Conservation (phyloP, 2,888 invertebrate genomes). For the Linnaemya tessellans region DNA sequence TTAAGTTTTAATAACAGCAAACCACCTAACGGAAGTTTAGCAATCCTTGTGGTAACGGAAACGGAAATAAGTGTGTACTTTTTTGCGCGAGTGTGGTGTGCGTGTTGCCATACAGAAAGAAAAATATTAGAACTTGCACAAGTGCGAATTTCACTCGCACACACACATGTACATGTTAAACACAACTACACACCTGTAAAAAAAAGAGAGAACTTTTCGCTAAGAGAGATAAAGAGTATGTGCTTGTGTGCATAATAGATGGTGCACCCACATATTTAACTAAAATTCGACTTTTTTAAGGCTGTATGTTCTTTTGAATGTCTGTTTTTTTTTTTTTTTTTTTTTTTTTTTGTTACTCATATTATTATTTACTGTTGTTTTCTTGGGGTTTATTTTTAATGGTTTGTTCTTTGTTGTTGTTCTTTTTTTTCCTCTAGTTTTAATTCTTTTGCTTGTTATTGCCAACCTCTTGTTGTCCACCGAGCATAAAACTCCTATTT, state of each 20-base stretch:
- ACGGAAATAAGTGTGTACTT: conserved; percentile 63
- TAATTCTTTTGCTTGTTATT: conserved; percentile 2
- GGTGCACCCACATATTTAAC: conserved; percentile 58
- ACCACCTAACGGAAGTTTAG: conserved; percentile 48
- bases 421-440: conserved; percentile 21
- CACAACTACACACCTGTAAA: conserved; percentile 14
- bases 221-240: not conserved
- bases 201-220: not conserved
- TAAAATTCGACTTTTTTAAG: conserved; percentile 61
- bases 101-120: not conserved
- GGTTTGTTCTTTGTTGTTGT: not conserved
- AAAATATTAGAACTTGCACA: not conserved
- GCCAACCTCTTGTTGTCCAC: conserved; percentile 7
- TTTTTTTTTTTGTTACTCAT: too few species aligned
- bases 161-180: not conserved
- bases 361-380: conserved; percentile 13
- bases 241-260: not conserved
- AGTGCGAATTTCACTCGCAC: conserved; percentile 21
- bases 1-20: conserved; percentile 4
- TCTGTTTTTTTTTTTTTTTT: too few species aligned
- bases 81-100: conserved; percentile 7
- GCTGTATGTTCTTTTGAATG: conserved; percentile 14
- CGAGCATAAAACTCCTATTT: not conserved
- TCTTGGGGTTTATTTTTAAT: conserved; percentile 34
- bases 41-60: conserved; percentile 64